Conservation (phyloP, 2,888 invertebrate genomes). For the Trichogramma evanescens region DNA sequence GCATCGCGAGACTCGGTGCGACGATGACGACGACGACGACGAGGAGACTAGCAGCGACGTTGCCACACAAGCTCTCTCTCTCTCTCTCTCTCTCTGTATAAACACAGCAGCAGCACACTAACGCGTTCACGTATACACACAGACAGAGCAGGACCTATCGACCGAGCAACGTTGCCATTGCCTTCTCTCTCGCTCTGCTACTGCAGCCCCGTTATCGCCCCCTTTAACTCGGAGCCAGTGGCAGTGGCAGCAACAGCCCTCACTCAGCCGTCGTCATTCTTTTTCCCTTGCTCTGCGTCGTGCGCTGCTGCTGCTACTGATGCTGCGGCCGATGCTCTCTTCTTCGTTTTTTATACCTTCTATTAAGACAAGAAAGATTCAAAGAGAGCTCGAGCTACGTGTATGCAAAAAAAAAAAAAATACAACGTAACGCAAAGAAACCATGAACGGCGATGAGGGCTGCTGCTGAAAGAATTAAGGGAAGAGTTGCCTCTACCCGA, state of each 20-base stretch:
- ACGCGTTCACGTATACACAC: background rate
- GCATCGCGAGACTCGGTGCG: too few relatives aligned
- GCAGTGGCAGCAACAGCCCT: constrained; percentile 25
- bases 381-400: too few relatives aligned
- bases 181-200: constrained; percentile 27
- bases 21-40: too few relatives aligned
- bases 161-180: constrained; percentile 44
- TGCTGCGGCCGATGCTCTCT: constrained; percentile 15
- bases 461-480: too few relatives aligned
- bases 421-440: too few relatives aligned
- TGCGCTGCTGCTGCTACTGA: background rate
- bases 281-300: background rate
- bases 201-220: constrained; percentile 41
- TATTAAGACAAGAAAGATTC: constrained; percentile 4
- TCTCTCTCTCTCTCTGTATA: too few relatives aligned
- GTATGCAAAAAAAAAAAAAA: too few relatives aligned
- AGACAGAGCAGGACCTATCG: constrained; percentile 39
- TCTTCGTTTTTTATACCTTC: constrained; percentile 21
- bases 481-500: too few relatives aligned
- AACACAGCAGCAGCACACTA: background rate
- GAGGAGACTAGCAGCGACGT: constrained; percentile 30
- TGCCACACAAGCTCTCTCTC: constrained; percentile 29
- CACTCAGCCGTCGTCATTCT: constrained; percentile 19
- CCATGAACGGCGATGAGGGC: too few relatives aligned
- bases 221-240: constrained; percentile 30